Evolutionary conservation across 2,113 vertebrate species (phyloP).

Genomic region (Scomber scombrus): DNA sequence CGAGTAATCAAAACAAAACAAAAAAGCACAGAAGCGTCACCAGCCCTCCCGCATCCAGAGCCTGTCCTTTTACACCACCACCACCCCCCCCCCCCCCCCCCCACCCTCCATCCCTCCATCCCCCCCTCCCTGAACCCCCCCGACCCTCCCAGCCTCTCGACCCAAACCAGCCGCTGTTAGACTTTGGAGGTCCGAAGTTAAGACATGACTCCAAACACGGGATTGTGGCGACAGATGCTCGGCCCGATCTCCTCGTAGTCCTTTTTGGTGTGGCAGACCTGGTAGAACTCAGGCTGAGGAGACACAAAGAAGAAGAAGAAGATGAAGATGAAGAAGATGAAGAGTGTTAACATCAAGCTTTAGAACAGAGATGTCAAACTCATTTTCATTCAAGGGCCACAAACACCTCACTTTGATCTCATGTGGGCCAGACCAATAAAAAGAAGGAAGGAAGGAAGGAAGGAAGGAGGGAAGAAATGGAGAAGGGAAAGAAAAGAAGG

Average conservation of each 20-base stretch:
- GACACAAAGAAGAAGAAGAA: constrained; percentile 36
- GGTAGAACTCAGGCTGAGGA: constrained; percentile 98
- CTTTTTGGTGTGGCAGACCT: constrained; percentile 99
- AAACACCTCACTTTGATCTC: too few relatives aligned
- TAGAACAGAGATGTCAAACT: not conserved
- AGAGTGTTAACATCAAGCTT: not conserved
- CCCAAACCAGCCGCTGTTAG: not conserved
- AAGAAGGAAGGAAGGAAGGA: too few relatives aligned
- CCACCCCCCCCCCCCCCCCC: constrained; percentile 68
- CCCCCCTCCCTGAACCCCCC: constrained; percentile 12
- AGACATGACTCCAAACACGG: constrained; percentile 99
- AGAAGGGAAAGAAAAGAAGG: too few relatives aligned
- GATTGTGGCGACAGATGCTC: constrained; percentile 99
- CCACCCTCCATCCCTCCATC: constrained; percentile 37
- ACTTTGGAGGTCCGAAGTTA: constrained; percentile 84
- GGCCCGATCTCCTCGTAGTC: constrained; percentile 99
- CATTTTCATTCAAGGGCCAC: too few relatives aligned
- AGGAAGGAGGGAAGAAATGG: too few relatives aligned
- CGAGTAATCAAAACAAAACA: constrained; percentile 78
- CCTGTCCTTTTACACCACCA: constrained; percentile 21
- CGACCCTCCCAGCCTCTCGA: constrained; percentile 39
- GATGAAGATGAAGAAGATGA: too few relatives aligned
- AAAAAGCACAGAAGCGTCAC: constrained; percentile 69
- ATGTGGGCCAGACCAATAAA: too few relatives aligned
- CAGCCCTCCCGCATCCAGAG: constrained; percentile 19